Base-by-base conservation (phyloP, 2,113 vertebrate species). In the Cisticola juncidis region DNA sequence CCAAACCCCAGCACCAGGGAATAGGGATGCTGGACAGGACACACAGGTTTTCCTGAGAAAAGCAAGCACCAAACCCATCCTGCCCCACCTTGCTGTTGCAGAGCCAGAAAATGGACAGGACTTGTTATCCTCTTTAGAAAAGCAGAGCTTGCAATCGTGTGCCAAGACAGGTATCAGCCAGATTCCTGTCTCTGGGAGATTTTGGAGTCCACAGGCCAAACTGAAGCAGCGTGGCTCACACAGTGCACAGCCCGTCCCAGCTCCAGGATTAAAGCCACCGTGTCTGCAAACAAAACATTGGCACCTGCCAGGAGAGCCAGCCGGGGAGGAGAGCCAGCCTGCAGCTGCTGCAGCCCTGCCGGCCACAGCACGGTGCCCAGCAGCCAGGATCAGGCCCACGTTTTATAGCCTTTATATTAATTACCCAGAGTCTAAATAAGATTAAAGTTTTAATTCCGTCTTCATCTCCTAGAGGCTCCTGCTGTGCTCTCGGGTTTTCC, bases 391-490 rank as follows among this genome's bases (percentile, higher is more conserved):
- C 89, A 57, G 87, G 70, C 66, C 84, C 89, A 1, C 44, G 2
- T 56, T 94, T 91, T 92, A 91, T 71, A 94, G 93, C 54, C 74
- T 65, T 78, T 69, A 48, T 94, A 96, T 95, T 95, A 95, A 95
- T 92, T 97, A 95, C 45, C 12, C 66, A 35, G 69, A 76, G 58
- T 38, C 84, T 89, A 91, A 96, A 89, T 94, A 94, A 94, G 92
- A 95, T 96, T 92, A 86, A 92, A 93, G 80, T 91, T 96, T 94
- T 95, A 95, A 95, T 95, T 96, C 93, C 19, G 2, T 86, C 91
- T 85, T 81, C 87, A 85, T 91, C 94, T 92, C 81, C 86, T 83
- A 48, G 86, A 90, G 83, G 81, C 60, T 94, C 69, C 87, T 57
- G 69, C 93, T 86, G 92, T 42, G 85, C 92, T 90, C 90, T 73